Base-by-base conservation (phyloP, 2,888 invertebrate species). In the Chrysomela aeneicollis region DNA sequence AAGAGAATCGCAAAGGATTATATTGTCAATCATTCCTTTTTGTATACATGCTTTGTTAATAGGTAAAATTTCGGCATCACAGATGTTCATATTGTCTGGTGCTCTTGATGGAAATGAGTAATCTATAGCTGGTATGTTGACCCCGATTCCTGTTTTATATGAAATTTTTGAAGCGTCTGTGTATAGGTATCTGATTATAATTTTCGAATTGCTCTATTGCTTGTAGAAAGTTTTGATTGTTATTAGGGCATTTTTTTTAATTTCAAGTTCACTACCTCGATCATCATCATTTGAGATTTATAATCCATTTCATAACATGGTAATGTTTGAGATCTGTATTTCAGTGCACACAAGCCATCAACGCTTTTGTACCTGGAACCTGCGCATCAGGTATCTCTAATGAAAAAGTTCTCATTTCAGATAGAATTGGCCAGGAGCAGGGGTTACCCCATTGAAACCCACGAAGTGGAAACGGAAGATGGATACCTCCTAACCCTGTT, bases 401-500 rank as follows among this genome's bases (percentile, higher is more conserved):
- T 26, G 26, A 26, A 26, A 6, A 26, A 26, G 26, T 26, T 26
- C 3, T 50, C 12, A 17, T 62, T 59, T 9, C 32, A 59, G 63
- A 19, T 18, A 5, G 35, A 32, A 17, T 1, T 26, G 1, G 49
- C 59, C 0, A 54, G 15, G 12, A 30, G 9, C 0, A 53, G 82
- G 52, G 86, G 88, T 0, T 92, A 91, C 77, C 86, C 86, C 0
- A 78, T 86, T 0, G 90, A 92, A 80, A 84, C 83, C n/a, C 89
- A 92, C 77, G 78, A 78, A 1, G 66, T 90, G 0, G 82, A 82
- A 5, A 95, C 95, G 0, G 79, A 84, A 1, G 95, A 95, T 84
- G 92, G 92, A 1, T 95, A 92, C 76, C 87, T 92, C 17, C 82
- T 95, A 67, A 86, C 87, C 66, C 73, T 94, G 76, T 92, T 94